Percentiles rank a stretch among this genome's conserved stretches.
These are phyloP conservation scores for Amaurobius ferox DNA, from an alignment of 2,888 invertebrate genomes.

Conservation along the genomic window DNA sequence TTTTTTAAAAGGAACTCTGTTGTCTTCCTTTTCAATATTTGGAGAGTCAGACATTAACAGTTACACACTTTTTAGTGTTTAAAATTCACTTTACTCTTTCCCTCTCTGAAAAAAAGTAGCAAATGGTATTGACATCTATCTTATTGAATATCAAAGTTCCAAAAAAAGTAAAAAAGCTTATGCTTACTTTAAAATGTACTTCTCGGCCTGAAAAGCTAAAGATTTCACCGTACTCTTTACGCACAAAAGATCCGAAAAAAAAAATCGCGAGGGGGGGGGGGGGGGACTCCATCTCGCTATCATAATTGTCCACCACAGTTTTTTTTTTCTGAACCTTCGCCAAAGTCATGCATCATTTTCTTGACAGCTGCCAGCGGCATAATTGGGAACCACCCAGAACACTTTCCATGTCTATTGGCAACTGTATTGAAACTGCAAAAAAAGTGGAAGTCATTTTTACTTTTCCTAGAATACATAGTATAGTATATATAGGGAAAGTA, in stretches of 20 bases:
- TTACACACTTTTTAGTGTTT: too few species aligned
- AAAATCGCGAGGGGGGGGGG: background rate
- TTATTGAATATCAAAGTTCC: background rate
- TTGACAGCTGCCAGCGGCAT: conserved; percentile 63
- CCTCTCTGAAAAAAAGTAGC: background rate
- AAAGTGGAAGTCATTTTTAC: too few species aligned
- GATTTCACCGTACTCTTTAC: background rate
- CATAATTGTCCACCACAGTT: background rate
- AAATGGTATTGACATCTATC: background rate
- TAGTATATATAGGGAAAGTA: too few species aligned
- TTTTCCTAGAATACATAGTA: too few species aligned
- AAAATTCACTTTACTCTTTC: too few species aligned
- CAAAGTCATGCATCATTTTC: conserved; percentile 55
- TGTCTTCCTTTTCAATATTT: too few species aligned
- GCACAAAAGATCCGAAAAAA: background rate
- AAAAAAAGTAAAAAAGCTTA: background rate
- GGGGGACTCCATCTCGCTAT: background rate
- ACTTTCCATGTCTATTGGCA: background rate
- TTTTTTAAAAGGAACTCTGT: too few species aligned
- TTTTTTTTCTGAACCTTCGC: background rate
- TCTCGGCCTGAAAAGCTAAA: background rate
- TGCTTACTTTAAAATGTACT: background rate
- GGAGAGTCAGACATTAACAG: too few species aligned
- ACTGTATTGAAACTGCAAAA: too few species aligned
- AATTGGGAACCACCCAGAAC: conserved; percentile 64